These are phyloP conservation scores for Chelonoidis abingdonii DNA, from an alignment of 2,113 vertebrate species.

Conservation along the genomic window DNA sequence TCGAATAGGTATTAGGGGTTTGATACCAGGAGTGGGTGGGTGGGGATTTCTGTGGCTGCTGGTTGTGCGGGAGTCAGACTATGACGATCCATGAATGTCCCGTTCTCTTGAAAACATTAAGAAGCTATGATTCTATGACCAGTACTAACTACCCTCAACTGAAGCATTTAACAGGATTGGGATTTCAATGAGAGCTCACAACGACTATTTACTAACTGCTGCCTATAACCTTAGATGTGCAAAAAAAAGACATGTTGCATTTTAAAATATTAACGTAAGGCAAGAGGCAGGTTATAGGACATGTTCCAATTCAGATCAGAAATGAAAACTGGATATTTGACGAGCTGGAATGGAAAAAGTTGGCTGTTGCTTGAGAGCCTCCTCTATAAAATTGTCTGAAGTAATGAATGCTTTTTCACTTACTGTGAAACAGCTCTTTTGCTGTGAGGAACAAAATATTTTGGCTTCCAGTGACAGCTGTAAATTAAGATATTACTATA, in stretches of 20 bases:
- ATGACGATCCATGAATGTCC: too few species aligned
- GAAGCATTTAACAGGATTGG: neutral
- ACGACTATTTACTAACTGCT: neutral
- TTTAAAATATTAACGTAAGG: neutral
- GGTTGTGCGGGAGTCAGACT: too few species aligned
- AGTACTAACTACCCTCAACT: accelerated
- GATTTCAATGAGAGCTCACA: neutral
- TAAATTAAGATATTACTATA: conserved; percentile 68
- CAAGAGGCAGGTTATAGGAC: neutral
- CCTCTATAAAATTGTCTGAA: conserved; percentile 48
- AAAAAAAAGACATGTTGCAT: neutral
- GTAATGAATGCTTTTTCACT: conserved; percentile 66
- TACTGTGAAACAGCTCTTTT: conserved; percentile 77
- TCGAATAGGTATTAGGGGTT: too few species aligned
- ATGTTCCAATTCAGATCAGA: neutral
- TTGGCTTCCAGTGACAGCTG: conserved; percentile 73
- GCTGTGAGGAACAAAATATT: conserved; percentile 77
- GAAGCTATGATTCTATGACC: neutral
- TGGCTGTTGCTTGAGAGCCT: conserved; percentile 61
- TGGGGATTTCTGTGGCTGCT: too few species aligned
- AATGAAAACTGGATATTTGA: conserved; percentile 3
- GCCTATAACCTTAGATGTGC: neutral
- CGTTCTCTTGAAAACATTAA: too few species aligned
- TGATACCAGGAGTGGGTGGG: too few species aligned
- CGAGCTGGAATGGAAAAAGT: conserved; percentile 39